Evolutionary conservation across 2,888 invertebrate genomes (phyloP).

Genomic region (Nomada lathburiana): DNA sequence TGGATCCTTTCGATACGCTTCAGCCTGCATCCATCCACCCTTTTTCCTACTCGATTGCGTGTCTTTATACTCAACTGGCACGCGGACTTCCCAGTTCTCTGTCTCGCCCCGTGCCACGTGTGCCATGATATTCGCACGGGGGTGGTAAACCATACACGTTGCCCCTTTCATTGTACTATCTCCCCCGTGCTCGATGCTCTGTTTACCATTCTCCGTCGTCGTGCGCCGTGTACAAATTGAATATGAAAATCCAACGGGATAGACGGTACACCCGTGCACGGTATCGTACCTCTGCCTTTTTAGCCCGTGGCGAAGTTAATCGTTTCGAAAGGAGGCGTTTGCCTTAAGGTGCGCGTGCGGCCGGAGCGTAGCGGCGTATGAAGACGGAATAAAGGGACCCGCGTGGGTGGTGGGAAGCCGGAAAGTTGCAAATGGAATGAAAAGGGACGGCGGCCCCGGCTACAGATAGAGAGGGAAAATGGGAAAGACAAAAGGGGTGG

Average conservation of each 20-base stretch:
- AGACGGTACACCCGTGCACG: not conserved
- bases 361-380: conserved; percentile 57
- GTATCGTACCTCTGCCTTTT: not conserved
- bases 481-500: conserved; percentile 76
- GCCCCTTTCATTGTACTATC: not conserved
- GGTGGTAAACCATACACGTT: conserved; percentile 45
- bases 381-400: conserved; percentile 62
- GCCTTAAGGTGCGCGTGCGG: conserved; percentile 66
- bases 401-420: conserved; percentile 60
- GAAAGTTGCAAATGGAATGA: conserved; percentile 74
- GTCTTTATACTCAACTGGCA: conserved; percentile 68
- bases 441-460: conserved; percentile 63
- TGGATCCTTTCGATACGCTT: conserved; percentile 73
- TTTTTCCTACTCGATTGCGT: conserved; percentile 67
- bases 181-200: not conserved
- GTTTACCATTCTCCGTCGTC: not conserved
- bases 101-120: conserved; percentile 53
- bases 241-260: not conserved
- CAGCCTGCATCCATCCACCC: conserved; percentile 52
- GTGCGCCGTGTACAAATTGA: not conserved
- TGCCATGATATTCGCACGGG: conserved; percentile 25
- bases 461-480: conserved; percentile 67
- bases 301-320: conserved; percentile 56
- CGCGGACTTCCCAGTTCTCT: conserved; percentile 50
- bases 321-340: conserved; percentile 66